Evolutionary conservation across 2,888 invertebrate genomes (phyloP), one percentile per base, ranked within the genome.

Genomic region (Blomia tropicalis): DNA sequence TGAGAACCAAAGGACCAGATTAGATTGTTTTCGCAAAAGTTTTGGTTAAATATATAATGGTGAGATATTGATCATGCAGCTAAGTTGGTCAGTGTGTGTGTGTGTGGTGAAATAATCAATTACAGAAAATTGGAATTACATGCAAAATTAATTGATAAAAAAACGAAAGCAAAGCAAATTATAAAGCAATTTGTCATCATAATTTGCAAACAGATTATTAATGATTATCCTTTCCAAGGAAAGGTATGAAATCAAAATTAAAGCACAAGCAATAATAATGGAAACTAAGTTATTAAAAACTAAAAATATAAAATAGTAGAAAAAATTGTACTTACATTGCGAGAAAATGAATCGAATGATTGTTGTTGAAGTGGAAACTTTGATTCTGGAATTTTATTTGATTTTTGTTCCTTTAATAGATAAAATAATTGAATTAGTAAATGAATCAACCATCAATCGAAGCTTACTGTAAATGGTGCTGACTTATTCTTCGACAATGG

Each of bases 261-360:
- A 25, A 56, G 23, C 22, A 25, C 22, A 22, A 27, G 29, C n/a
- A 56, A 36, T n/a, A 17, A 56, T n/a, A 14, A 36, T 56, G 7
- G 7, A 47, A 19, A 14, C 51, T 47, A 47, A 14, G 51, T 27
- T 47, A 47, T 47, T 27, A 22, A 14, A 47, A 47, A 14, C 27
- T 7, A 47, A 47, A 47, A 47, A 47, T 36, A 17, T 36, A n/a
- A n/a, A n/a, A n/a, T n/a, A 11, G 36, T 7, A 7, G n/a, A 27
- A 47, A 47, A 47, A 47, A 19, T 47, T 47, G 22, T 19, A 47
- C 51, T 47, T 47, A 47, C 51, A 27, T 47, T 47, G 14, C 51
- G 51, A 14, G 51, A 25, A 19, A 47, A 47, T 7, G 51, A 47
- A 47, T 47, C 51, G 23, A 47, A n/a, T 27, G 51, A 47, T 27